Conservation (phyloP, 1,140 invertebrate genomes). For the Aphis craccivora region DNA sequence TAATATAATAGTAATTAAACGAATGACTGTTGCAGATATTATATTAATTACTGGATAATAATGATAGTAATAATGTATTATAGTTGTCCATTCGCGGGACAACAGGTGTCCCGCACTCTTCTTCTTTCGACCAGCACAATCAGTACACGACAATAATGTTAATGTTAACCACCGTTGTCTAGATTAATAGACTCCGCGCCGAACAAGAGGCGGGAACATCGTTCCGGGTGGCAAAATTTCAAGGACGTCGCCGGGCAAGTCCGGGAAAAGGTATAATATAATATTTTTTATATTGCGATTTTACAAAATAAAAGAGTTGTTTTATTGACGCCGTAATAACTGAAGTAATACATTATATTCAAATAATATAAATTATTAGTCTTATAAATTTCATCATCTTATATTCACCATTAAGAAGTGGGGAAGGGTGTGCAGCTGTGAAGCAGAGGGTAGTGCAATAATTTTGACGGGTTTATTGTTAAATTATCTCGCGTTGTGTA, state of each 20-base stretch:
- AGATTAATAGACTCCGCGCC: background rate
- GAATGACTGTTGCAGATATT: background rate
- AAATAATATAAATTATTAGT: too few relatives aligned
- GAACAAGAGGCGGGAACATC: background rate
- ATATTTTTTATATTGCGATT: background rate
- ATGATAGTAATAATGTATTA: background rate
- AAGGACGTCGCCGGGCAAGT: background rate
- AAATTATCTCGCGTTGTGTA: too few relatives aligned
- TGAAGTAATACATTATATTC: too few relatives aligned
- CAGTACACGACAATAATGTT: background rate
- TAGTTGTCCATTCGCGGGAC: background rate
- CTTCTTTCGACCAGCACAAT: background rate
- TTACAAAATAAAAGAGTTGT: background rate
- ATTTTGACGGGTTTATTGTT: too few relatives aligned
- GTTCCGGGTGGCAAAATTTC: background rate
- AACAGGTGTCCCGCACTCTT: background rate
- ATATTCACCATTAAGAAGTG: too few relatives aligned
- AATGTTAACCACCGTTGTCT: background rate
- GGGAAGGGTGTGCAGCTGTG: too few relatives aligned
- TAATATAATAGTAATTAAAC: background rate
- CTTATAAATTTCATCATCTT: too few relatives aligned
- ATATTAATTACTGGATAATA: background rate
- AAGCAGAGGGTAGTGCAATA: too few relatives aligned
- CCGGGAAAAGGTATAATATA: background rate
- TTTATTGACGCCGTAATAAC: too few relatives aligned